Evolutionary conservation across 2,797 vertebrate genomes (phyloP).

Genomic region (Emys orbicularis): DNA sequence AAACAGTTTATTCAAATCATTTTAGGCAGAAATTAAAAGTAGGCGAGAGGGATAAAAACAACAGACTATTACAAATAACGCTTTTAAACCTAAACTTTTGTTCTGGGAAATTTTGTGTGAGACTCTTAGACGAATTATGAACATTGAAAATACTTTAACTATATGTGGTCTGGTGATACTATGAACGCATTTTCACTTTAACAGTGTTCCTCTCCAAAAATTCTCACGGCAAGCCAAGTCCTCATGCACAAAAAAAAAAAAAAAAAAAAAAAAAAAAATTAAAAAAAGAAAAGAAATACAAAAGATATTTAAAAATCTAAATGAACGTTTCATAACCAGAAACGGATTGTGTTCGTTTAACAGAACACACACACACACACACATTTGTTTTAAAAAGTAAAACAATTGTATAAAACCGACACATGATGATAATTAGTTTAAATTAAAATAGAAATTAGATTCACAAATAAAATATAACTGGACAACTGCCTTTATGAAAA

Average conservation of each 20-base stretch:
- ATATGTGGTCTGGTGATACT: neutral
- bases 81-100: neutral
- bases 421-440: slow-evolving; percentile 71
- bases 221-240: neutral
- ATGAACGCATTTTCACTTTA: neutral
- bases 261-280: neutral
- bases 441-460: slow-evolving; percentile 78
- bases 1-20: neutral
- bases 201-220: neutral
- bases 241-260: neutral
- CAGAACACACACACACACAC: slow-evolving; percentile 65
- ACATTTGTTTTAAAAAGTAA: slow-evolving; percentile 66
- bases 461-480: slow-evolving; percentile 83
- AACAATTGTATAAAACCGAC: slow-evolving; percentile 52
- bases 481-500: slow-evolving; percentile 78
- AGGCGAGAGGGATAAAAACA: neutral
- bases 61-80: neutral
- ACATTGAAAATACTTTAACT: neutral
- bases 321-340: slow-evolving; percentile 34
- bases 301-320: neutral
- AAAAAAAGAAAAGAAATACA: neutral
- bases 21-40: neutral
- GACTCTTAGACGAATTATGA: neutral
- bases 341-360: slow-evolving; percentile 44
- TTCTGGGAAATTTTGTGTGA: slow-evolving; percentile 1